phyloP scores from a whole-genome alignment of 2,888 invertebrate species.

The Sarcophaga subvicina region DNA sequence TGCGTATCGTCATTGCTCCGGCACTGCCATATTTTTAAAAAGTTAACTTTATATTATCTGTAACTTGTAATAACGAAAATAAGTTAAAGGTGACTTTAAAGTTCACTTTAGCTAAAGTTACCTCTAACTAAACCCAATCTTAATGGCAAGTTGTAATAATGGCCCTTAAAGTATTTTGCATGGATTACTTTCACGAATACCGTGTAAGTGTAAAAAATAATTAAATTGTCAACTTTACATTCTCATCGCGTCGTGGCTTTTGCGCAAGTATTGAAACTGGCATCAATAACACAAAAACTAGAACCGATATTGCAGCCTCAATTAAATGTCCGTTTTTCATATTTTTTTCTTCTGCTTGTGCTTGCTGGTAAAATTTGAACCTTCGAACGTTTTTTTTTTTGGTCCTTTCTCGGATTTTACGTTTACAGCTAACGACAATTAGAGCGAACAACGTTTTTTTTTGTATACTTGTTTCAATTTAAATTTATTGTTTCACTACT shows the following conservation, averaged over 20 bases:
- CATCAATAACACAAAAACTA: conserved; percentile 50
- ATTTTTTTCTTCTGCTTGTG: background rate
- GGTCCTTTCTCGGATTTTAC: background rate
- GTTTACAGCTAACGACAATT: conserved; percentile 11
- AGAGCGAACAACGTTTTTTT: too few species aligned
- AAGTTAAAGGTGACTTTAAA: too few species aligned
- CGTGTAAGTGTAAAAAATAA: conserved; percentile 19
- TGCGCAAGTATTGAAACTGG: conserved; percentile 49
- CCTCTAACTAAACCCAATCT: too few species aligned
- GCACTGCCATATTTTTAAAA: too few species aligned
- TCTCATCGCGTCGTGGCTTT: conserved; percentile 61
- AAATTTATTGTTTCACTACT: background rate
- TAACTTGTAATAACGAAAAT: too few species aligned
- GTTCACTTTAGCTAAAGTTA: too few species aligned
- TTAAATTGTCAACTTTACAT: conserved; percentile 57
- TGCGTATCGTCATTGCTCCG: too few species aligned
- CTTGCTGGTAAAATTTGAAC: conserved; percentile 21
- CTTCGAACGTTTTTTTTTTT: conserved; percentile 2
- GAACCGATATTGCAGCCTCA: conserved; percentile 20
- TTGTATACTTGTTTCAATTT: background rate
- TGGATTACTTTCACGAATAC: too few species aligned
- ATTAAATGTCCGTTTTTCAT: conserved; percentile 63
- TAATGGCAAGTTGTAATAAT: too few species aligned
- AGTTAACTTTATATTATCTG: too few species aligned
- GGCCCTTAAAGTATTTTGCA: too few species aligned